Percentiles rank a stretch among this genome's conserved stretches.
phyloP scores from a whole-genome alignment of 2,888 invertebrate species.

The Branchipolynoe longqiensis region DNA sequence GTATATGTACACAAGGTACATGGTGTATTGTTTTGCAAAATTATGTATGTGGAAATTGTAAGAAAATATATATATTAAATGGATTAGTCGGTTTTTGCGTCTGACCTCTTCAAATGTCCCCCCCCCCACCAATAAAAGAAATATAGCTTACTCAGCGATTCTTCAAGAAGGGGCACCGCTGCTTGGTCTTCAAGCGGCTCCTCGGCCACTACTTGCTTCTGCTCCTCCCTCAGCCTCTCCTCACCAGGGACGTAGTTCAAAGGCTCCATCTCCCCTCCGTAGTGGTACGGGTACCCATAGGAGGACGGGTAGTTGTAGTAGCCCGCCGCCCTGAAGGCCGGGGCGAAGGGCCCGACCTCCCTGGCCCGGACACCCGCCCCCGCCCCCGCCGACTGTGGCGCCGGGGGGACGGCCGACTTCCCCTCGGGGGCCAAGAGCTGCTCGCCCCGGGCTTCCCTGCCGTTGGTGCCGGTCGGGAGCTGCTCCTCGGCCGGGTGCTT shows the following conservation, averaged over 20 bases:
- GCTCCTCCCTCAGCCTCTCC: conserved; percentile 7
- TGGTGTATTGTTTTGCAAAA: too few relatives aligned
- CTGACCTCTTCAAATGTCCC: too few relatives aligned
- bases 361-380: too few relatives aligned
- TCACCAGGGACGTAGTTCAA: conserved; percentile 20
- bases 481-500: conserved; percentile 3
- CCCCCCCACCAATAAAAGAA: too few relatives aligned
- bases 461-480: too few relatives aligned
- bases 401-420: neutral
- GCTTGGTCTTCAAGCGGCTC: neutral
- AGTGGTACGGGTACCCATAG: conserved; percentile 8
- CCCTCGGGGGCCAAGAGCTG: conserved; percentile 14
- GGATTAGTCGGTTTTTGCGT: too few relatives aligned
- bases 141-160: too few relatives aligned
- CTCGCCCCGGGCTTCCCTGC: too few relatives aligned
- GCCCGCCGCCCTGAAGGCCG: too few relatives aligned
- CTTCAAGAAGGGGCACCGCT: neutral
- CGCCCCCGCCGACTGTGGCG: neutral
- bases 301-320: conserved; percentile 11
- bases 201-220: neutral
- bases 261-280: conserved; percentile 27
- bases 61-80: too few relatives aligned
- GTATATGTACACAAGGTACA: too few relatives aligned
- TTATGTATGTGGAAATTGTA: too few relatives aligned
- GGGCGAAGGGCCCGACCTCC: neutral